Evolutionary conservation across 30 jellyfish, hydroid and myxozoan species (phyloP).

Genomic region (Hydra vulgaris): DNA sequence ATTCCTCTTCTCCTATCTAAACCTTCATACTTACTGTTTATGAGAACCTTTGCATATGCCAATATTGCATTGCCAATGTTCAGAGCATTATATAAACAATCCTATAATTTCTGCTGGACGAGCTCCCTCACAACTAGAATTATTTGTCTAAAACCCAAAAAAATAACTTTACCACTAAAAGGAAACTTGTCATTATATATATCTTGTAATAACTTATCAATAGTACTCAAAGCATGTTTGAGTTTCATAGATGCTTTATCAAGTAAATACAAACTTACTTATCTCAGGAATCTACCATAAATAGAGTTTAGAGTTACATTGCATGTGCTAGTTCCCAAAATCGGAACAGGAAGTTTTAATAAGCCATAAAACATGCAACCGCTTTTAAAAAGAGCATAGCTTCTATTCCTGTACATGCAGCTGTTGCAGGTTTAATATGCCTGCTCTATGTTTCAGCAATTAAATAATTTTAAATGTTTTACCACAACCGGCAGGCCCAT

Average conservation of each 20-base stretch:
- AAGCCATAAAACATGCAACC: background rate
- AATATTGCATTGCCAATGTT: no score
- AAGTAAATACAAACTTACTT: background rate
- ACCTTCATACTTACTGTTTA: no score
- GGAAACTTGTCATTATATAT: background rate
- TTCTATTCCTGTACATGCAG: constrained; percentile 1
- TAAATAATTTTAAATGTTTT: background rate
- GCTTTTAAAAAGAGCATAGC: background rate
- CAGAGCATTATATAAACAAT: no score
- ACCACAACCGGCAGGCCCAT: no score
- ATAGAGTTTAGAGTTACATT: no score
- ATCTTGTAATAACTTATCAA: constrained; percentile 19
- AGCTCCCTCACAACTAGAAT: background rate
- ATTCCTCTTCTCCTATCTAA: no score
- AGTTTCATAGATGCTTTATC: constrained; percentile 47
- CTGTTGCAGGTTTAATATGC: background rate
- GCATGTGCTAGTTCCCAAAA: no score
- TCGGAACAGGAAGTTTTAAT: constrained; percentile 4
- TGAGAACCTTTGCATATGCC: no score
- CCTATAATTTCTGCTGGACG: no score
- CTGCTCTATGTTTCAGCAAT: background rate
- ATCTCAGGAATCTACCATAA: background rate
- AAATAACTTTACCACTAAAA: background rate
- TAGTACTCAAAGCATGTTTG: no score
- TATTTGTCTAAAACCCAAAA: constrained; percentile 9